These are phyloP conservation scores for Parnassius apollo DNA, from an alignment of 2,888 invertebrate genomes.

Conservation along the genomic window DNA sequence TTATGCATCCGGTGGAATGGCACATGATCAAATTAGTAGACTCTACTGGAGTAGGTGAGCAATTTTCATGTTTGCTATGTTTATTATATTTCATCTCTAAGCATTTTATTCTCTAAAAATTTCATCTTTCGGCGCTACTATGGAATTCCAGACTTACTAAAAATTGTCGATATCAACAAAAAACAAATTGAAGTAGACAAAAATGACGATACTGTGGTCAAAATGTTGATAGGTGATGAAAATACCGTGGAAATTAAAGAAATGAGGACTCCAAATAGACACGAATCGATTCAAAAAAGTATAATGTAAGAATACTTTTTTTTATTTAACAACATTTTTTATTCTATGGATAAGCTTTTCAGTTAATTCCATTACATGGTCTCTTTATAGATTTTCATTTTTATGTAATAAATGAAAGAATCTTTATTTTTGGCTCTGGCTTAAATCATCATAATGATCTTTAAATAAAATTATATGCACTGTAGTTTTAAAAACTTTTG, in stretches of 20 bases:
- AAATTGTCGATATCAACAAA: conserved; percentile 40
- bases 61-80: too few relatives aligned
- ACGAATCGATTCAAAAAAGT: conserved; percentile 66
- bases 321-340: background rate
- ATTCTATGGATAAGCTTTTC: background rate
- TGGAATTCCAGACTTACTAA: conserved; percentile 44
- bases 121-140: background rate
- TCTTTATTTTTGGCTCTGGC: too few relatives aligned
- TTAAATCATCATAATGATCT: too few relatives aligned
- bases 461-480: too few relatives aligned
- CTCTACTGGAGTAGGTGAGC: too few relatives aligned
- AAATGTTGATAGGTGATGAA: conserved; percentile 66
- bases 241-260: conserved; percentile 46
- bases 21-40: conserved; percentile 73
- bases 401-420: too few relatives aligned
- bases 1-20: conserved; percentile 89
- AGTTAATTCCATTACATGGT: too few relatives aligned
- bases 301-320: conserved; percentile 56
- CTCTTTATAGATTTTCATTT: too few relatives aligned
- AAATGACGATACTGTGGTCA: conserved; percentile 58
- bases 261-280: conserved; percentile 36
- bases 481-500: background rate
- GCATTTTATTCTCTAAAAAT: too few relatives aligned
- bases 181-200: conserved; percentile 47
- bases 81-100: too few relatives aligned